Evolutionary conservation across 2,113 vertebrate genomes (phyloP).

Genomic region (Callorhinus ursinus): DNA sequence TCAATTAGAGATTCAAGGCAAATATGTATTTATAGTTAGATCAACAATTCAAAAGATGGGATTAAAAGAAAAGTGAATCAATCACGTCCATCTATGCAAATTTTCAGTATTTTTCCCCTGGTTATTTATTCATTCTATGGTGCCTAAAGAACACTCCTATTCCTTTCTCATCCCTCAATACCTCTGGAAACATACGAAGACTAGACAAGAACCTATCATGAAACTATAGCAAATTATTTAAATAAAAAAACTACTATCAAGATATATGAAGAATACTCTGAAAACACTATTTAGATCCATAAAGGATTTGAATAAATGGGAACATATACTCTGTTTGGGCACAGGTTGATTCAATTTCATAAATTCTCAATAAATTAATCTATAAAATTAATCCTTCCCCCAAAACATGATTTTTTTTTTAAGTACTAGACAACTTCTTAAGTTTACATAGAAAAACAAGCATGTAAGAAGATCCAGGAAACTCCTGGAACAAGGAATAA

Average conservation of each 20-base stretch:
- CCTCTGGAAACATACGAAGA: not conserved
- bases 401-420: not conserved
- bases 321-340: not conserved
- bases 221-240: not conserved
- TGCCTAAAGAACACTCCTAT: not conserved
- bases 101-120: not conserved
- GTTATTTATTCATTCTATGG: not conserved
- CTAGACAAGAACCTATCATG: not conserved
- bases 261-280: not conserved
- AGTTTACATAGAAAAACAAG: slow-evolving; percentile 20
- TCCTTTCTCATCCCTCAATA: not conserved
- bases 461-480: not conserved
- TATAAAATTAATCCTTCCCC: not conserved
- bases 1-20: slow-evolving; percentile 36
- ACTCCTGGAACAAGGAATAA: not conserved
- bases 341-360: not conserved
- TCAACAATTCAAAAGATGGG: not conserved
- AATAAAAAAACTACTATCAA: not conserved
- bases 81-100: not conserved
- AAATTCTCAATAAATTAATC: not conserved
- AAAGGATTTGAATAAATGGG: not conserved
- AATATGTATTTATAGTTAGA: not conserved
- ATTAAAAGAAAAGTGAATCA: not conserved
- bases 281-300: not conserved
- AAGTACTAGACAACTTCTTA: not conserved